Percentiles rank a stretch among this genome's conserved stretches.
Conservation (phyloP, 2,113 vertebrate species). For the Proteles cristata region DNA sequence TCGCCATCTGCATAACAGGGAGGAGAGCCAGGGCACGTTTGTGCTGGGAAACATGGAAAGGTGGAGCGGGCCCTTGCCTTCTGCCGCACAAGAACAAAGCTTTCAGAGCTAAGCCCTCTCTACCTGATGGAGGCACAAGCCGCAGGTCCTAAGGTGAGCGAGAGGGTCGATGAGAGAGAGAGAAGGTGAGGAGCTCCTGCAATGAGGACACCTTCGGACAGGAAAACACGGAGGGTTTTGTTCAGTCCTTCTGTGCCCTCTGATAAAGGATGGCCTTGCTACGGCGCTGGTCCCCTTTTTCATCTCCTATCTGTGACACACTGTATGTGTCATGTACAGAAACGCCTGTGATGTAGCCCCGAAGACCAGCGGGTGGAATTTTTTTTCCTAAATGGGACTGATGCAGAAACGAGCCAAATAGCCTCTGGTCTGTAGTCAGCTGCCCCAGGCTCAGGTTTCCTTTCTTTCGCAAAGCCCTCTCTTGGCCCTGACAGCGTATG, state of each 20-base stretch:
- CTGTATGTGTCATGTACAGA: background rate
- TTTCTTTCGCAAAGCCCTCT: background rate
- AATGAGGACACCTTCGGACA: background rate
- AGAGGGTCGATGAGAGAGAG: background rate
- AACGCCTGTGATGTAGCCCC: background rate
- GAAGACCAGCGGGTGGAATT: background rate
- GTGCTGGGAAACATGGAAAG: background rate
- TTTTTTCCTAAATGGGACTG: background rate
- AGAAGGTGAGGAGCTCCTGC: background rate
- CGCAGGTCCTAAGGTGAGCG: background rate
- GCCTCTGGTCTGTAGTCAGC: background rate
- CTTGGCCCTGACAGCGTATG: accelerated
- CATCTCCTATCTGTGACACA: accelerated
- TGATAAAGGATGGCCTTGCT: accelerated
- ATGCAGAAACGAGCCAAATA: background rate
- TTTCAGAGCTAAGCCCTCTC: too few relatives aligned
- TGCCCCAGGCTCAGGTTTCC: background rate
- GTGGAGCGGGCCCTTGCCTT: background rate
- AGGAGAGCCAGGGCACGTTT: background rate
- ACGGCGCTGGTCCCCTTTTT: accelerated
- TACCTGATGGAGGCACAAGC: accelerated
- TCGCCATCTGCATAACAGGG: background rate
- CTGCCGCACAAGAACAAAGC: background rate
- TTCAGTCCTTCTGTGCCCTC: background rate
- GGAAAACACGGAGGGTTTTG: background rate